A percentile compares a stretch with the other conserved stretches of the same genome.
These are phyloP conservation scores for Neodiprion lecontei DNA, from an alignment of 1,140 invertebrate genomes.

Conservation along the genomic window DNA sequence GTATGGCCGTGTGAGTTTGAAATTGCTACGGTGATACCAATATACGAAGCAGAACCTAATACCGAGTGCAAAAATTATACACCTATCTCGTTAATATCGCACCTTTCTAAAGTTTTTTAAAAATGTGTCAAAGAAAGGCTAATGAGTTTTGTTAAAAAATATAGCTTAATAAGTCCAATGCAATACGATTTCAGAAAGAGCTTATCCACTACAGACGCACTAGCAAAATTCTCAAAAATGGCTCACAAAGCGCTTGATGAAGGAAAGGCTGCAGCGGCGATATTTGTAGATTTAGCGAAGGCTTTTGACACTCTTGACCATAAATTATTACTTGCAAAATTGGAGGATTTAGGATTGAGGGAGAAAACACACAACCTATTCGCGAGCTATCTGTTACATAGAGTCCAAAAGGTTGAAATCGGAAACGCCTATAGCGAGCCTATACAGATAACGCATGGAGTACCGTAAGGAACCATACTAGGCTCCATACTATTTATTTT, in stretches of 20 bases:
- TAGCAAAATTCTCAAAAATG: neutral
- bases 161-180: conserved; percentile 30
- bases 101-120: conserved; percentile 44
- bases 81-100: conserved; percentile 36
- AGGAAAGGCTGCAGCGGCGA: neutral
- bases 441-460: neutral
- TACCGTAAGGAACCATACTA: neutral
- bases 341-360: conserved; percentile 35
- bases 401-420: conserved; percentile 27
- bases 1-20: conserved; percentile 34
- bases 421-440: neutral
- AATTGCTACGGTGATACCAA: conserved; percentile 30
- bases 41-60: conserved; percentile 38
- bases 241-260: neutral
- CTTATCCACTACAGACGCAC: conserved; percentile 34
- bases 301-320: conserved; percentile 38
- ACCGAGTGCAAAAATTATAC: conserved; percentile 37
- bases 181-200: conserved; percentile 38
- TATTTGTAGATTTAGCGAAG: conserved; percentile 16
- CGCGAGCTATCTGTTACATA: conserved; percentile 32
- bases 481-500: neutral
- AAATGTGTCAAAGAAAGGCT: conserved; percentile 36
- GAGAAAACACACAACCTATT: conserved; percentile 30
- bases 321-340: conserved; percentile 32
- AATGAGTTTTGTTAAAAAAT: conserved; percentile 28